Base-by-base conservation (phyloP, 1,140 invertebrate species). In the Lordiphosa collinella region DNA sequence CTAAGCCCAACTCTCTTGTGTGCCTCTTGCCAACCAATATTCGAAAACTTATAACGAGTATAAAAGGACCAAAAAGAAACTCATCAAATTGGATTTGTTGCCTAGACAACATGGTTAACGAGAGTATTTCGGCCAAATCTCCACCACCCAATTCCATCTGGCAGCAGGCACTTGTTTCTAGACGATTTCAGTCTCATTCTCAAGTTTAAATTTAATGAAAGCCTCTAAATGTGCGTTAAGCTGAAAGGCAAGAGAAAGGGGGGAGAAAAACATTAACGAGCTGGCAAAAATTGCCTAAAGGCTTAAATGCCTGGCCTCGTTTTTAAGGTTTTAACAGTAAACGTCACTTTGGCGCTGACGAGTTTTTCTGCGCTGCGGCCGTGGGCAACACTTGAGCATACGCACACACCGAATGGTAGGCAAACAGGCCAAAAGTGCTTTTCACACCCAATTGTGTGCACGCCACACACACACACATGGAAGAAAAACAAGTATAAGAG, bases 171-270 rank as follows among this genome's bases (percentile, higher is more conserved):
- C 54, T 60, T 64, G 56, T 59, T 66, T 57, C 35, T 29, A 59
- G 40, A 47, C 40, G 57, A 66, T 70, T 76, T 51, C 36, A 29
- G 10, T 36, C 18, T 51, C 35, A 50, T 51, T 65, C 58, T 71
- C 22, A 46, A 66, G 66, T 80, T 82, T 76, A 76, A 75, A 76
- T 82, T 76, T 63, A 80, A 82, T 76, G 66, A 82, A 82, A 80
- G 31, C 51, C 50, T 55, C 44, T 80, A 70, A 70, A 66, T 57
- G 38, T 56, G 63, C 57, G 16, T 63, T 49, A 66, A 46, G 25
- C 41, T 31, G 31, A 36, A 16, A 46, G 22, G 14, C n/a, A 41
- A 16, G 25, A 16, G 12, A 12, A 37, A 32, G 25, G 37, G 37
- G 49, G 53, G 29, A 55, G 1, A 34, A 55, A 49, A 37, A 62